Evolutionary conservation across 2,888 invertebrate species (phyloP).

Genomic region (Flexamia atlantica): DNA sequence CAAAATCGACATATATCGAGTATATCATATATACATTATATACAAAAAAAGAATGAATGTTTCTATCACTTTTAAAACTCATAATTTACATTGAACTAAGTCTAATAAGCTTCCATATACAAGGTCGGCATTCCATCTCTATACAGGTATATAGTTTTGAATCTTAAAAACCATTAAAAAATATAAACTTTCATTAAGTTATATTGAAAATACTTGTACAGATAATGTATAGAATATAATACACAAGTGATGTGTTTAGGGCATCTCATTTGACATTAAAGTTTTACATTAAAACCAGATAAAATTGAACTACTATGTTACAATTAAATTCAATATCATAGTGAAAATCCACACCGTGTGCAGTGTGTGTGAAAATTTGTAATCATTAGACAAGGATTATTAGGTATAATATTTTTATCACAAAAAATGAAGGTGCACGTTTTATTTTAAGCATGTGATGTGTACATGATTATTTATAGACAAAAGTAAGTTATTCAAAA

Average conservation of each 20-base stretch:
- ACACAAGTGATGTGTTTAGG: neutral
- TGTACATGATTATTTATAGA: neutral
- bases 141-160: slow-evolving; percentile 33
- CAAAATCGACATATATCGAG: neutral
- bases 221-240: slow-evolving; percentile 4
- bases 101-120: slow-evolving; percentile 30
- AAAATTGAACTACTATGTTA: neutral
- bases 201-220: slow-evolving; percentile 30
- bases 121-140: slow-evolving; percentile 21
- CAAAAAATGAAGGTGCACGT: neutral
- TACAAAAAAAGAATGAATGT: slow-evolving; percentile 23
- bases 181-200: slow-evolving; percentile 32
- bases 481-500: no score
- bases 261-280: neutral
- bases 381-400: neutral
- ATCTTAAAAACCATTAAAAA: slow-evolving; percentile 37
- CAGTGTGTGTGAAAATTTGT: neutral
- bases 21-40: slow-evolving; percentile 12
- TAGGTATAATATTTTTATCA: neutral
- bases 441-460: slow-evolving; percentile 16
- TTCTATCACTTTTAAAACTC: slow-evolving; percentile 31
- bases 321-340: neutral
- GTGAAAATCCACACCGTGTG: neutral
- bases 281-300: neutral
- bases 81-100: slow-evolving; percentile 18